Conservation (phyloP, 2,797 vertebrate species). For the Tragopan temminckii region DNA sequence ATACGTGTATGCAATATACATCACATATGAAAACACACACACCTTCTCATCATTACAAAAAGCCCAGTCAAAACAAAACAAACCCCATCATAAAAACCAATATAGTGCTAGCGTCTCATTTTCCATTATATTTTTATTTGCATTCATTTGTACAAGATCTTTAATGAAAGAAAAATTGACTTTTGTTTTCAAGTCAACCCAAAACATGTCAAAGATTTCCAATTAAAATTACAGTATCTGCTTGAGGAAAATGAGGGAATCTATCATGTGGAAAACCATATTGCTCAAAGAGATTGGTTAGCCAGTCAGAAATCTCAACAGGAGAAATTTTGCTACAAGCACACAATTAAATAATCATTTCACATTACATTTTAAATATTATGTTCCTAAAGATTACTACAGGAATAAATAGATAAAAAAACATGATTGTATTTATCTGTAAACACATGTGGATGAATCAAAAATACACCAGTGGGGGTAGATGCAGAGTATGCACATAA, state of each 20-base stretch:
- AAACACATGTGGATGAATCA: not conserved
- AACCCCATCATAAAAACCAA: not conserved
- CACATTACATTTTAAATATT: constrained; percentile 37
- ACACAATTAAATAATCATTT: constrained; percentile 59
- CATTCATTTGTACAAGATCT: not conserved
- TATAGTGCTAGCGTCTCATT: not conserved
- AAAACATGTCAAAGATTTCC: constrained; percentile 40
- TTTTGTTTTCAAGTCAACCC: constrained; percentile 21
- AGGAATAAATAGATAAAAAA: constrained; percentile 40
- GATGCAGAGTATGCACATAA: not conserved
- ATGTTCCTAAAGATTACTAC: constrained; percentile 18
- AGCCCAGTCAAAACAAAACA: not conserved
- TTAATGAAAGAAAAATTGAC: constrained; percentile 54
- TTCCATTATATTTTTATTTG: constrained; percentile 27
- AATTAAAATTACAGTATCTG: constrained; percentile 65
- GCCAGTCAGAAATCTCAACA: constrained; percentile 46
- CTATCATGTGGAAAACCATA: constrained; percentile 49
- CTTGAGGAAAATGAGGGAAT: constrained; percentile 39
- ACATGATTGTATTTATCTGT: not conserved
- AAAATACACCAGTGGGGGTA: not conserved
- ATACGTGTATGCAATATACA: not conserved
- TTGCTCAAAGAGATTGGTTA: constrained; percentile 51
- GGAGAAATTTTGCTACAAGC: constrained; percentile 26
- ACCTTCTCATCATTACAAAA: not conserved
- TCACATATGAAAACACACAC: not conserved